Evolutionary conservation across 2,888 invertebrate species (phyloP).

Genomic region (Drosophila prolongata): DNA sequence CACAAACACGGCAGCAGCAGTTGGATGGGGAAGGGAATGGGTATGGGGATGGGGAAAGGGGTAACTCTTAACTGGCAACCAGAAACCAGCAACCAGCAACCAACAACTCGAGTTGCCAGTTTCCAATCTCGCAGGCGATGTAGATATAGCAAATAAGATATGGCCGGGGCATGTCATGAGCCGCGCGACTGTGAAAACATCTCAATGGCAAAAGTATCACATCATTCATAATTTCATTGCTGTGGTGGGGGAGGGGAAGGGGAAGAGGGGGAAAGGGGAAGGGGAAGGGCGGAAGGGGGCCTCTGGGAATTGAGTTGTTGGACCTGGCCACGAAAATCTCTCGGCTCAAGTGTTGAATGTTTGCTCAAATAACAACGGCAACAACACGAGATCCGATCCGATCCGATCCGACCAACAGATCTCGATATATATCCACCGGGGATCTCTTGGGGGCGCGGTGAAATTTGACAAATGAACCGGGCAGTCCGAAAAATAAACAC

Average conservation of each 20-base stretch:
- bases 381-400: conserved; percentile 33
- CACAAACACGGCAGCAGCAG: conserved; percentile 65
- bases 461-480: conserved; percentile 77
- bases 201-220: conserved; percentile 78
- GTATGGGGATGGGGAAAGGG: neutral
- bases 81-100: conserved; percentile 15
- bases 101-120: conserved; percentile 52
- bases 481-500: conserved; percentile 41
- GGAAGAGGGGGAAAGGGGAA: conserved; percentile 32
- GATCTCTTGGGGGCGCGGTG: conserved; percentile 69
- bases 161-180: conserved; percentile 77
- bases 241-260: no score
- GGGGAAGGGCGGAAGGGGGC: conserved; percentile 10
- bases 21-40: conserved; percentile 14
- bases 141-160: conserved; percentile 78
- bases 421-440: conserved; percentile 54
- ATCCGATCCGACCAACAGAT: conserved; percentile 27
- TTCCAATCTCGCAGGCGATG: conserved; percentile 66
- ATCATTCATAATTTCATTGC: conserved; percentile 82
- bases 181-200: conserved; percentile 80
- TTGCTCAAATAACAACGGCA: conserved; percentile 79
- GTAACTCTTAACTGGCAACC: conserved; percentile 7
- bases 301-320: conserved; percentile 72
- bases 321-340: conserved; percentile 76
- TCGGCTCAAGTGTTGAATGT: conserved; percentile 79